A percentile compares a stretch with the other conserved stretches of the same genome.
These are phyloP conservation scores for Heterochromis multidens DNA, from an alignment of 2,113 vertebrate genomes.

Conservation along the genomic window DNA sequence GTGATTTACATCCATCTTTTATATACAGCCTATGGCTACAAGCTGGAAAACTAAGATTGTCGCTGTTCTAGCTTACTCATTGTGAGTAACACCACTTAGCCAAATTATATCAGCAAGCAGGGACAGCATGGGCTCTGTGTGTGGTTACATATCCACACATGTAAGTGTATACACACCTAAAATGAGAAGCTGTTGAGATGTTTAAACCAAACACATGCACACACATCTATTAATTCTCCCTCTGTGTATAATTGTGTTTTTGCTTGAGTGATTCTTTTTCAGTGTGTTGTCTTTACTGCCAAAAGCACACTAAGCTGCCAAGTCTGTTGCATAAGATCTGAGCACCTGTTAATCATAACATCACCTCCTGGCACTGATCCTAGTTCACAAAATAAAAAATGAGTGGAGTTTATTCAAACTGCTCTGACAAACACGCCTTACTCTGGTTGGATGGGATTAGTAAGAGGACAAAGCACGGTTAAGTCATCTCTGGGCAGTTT, in stretches of 20 bases:
- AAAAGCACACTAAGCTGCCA: background rate
- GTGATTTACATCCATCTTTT: background rate
- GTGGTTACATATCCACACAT: background rate
- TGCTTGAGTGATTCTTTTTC: conserved; percentile 9
- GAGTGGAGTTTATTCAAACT: conserved; percentile 23
- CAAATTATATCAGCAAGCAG: background rate
- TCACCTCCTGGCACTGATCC: conserved; percentile 50
- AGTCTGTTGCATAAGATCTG: conserved; percentile 22
- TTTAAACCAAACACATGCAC: background rate
- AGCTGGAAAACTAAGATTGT: background rate
- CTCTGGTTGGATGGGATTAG: conserved; percentile 38
- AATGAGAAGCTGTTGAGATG: background rate
- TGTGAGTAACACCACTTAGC: background rate
- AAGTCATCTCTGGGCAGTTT: conserved; percentile 33
- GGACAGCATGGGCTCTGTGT: background rate
- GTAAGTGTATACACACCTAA: background rate
- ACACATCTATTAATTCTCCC: background rate
- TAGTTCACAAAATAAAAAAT: conserved; percentile 8
- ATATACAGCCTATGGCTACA: background rate
- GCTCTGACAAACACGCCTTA: background rate
- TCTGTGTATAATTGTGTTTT: background rate
- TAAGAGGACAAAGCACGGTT: conserved; percentile 2
- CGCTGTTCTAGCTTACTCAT: background rate
- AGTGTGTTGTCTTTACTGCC: background rate
- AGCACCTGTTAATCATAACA: conserved; percentile 45